These are phyloP conservation scores for Nannoperca australis DNA, from an alignment of 2,797 vertebrate genomes.

Conservation along the genomic window DNA sequence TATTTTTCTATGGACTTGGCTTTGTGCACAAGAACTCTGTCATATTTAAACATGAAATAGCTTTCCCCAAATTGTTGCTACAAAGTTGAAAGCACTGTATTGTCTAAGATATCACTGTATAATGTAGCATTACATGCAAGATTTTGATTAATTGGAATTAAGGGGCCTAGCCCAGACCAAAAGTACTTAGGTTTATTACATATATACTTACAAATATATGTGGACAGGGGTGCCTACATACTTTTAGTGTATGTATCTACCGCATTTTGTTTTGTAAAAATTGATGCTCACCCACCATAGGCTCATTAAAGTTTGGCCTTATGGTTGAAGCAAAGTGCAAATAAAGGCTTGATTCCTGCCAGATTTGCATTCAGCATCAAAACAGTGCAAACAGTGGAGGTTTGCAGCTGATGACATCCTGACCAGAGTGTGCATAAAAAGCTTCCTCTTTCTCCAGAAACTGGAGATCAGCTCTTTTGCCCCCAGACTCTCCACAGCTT, in stretches of 20 bases:
- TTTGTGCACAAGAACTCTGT: neutral
- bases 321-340: conserved; percentile 13
- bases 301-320: neutral
- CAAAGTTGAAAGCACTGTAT: neutral
- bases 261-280: conserved; percentile 5
- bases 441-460: conserved; percentile 28
- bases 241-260: neutral
- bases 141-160: neutral
- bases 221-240: neutral
- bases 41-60: neutral
- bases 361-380: conserved; percentile 38
- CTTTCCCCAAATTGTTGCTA: neutral
- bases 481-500: conserved; percentile 6
- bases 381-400: conserved; percentile 14
- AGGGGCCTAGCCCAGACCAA: neutral
- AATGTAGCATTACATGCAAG: neutral
- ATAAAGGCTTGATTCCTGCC: neutral
- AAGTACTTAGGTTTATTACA: too few relatives aligned
- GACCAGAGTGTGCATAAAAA: conserved; percentile 41
- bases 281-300: neutral
- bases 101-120: neutral
- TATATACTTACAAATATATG: too few relatives aligned
- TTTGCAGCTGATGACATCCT: conserved; percentile 29
- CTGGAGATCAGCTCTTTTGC: conserved; percentile 46
- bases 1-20: neutral